Base-by-base conservation (phyloP, 1,140 invertebrate species). In the Lordiphosa collinella region DNA sequence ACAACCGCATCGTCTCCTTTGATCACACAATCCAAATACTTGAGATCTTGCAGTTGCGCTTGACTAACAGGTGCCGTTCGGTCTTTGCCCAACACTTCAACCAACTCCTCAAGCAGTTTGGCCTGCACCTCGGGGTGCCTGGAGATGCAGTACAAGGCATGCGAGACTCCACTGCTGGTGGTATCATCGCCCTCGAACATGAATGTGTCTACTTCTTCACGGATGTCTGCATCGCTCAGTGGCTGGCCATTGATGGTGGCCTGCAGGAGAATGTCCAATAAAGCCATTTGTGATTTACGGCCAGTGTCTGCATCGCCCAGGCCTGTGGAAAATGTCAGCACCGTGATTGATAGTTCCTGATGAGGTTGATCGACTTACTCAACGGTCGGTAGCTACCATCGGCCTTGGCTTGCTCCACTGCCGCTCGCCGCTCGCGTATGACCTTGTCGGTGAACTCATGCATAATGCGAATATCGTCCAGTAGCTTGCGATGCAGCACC, bases 211-310 rank as follows among this genome's bases (percentile, higher is more conserved):
- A 94, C 93, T 90, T 94, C 93, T 89, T 94, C 92, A 50, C 92
- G 89, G 10, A 96, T 93, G 67, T 94, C 93, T 9, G 91, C 88
- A 68, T 94, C 90, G 9, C 90, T 91, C 31, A 95, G 89, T 32
- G 88, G 87, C 32, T 89, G 80, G 3, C 91, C 92, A 61, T 92
- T 90, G 5, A 91, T 87, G 53, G 91, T 91, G 32, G 91, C 90
- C 70, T 93, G 89, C 3, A 96, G 89, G 6, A 96, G 84, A 36
- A 96, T 88, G 90, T 96, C 95, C 67, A 96, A 89, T 87, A 96
- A 95, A 4, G 94, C 94, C 51, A 93, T 89, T 62, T 92, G 91
- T 37, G 93, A 93, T 66, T 91, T 92, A 0, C 87, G 78, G 47
- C 90, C 91, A 2, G 73, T 61, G 3, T 74, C 74, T 1, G 25